These are phyloP conservation scores for Percopsis transmontana DNA, from an alignment of 2,113 vertebrate genomes.

Conservation along the genomic window DNA sequence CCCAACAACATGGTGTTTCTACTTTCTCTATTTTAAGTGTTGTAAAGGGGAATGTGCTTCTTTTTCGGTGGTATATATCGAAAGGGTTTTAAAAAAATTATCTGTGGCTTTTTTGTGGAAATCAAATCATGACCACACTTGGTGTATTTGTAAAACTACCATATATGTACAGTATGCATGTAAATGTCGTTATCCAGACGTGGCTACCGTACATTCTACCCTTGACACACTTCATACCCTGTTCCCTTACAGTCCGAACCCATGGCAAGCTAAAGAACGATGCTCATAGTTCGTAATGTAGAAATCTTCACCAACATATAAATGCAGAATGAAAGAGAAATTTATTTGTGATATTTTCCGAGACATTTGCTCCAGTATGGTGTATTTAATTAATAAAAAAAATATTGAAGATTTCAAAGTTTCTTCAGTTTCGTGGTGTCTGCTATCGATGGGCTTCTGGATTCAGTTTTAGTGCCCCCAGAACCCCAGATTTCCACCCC, in stretches of 20 bases:
- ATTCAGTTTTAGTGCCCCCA: no score
- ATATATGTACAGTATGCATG: constrained; percentile 98
- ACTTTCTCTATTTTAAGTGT: constrained; percentile 99
- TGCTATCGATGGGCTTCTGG: constrained; percentile 7
- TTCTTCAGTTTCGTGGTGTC: constrained; percentile 52
- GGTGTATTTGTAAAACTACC: constrained; percentile 99
- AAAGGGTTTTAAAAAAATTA: constrained; percentile 68
- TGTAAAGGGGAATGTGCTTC: constrained; percentile 94
- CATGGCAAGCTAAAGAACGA: constrained; percentile 76
- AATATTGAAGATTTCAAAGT: constrained; percentile 84
- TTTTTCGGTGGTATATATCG: constrained; percentile 75
- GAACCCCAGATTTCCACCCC: no score
- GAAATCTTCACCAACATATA: constrained; percentile 93
- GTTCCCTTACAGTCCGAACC: constrained; percentile 48
- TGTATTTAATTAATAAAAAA: constrained; percentile 99
- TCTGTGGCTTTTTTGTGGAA: constrained; percentile 92
- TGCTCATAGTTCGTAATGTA: constrained; percentile 91
- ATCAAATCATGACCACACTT: constrained; percentile 94
- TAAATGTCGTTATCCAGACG: constrained; percentile 95
- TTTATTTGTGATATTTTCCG: constrained; percentile 99
- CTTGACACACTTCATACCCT: constrained; percentile 44
- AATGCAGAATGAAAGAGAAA: constrained; percentile 99
- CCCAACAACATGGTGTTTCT: constrained; percentile 92
- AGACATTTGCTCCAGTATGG: constrained; percentile 99
- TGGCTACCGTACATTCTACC: constrained; percentile 86